phyloP scores from a whole-genome alignment of 2,888 invertebrate genomes.

The Drosophila paracracens region DNA sequence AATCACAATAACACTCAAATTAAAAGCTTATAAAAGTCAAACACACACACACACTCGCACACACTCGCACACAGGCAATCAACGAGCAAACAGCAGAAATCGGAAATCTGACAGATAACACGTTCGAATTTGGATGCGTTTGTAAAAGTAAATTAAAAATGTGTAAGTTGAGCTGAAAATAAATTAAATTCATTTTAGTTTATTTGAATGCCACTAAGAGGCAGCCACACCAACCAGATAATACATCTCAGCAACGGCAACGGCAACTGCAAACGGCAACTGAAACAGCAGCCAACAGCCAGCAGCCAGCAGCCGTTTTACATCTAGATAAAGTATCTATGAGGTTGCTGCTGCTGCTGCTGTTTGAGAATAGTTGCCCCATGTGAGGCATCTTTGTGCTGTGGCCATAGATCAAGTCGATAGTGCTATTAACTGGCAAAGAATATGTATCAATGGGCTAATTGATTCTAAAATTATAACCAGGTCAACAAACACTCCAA shows the following conservation, averaged over 20 bases:
- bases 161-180: conserved; percentile 65
- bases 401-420: conserved; percentile 27
- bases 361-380: conserved; percentile 14
- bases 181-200: conserved; percentile 67
- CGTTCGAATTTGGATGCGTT: conserved; percentile 36
- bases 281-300: conserved; percentile 5
- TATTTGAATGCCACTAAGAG: conserved; percentile 43
- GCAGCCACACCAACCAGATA: conserved; percentile 16
- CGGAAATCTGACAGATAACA: conserved; percentile 65
- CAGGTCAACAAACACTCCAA: conserved; percentile 6
- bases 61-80: neutral
- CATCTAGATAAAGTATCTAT: conserved; percentile 72
- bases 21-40: conserved; percentile 80
- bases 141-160: conserved; percentile 57
- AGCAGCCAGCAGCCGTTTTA: conserved; percentile 32
- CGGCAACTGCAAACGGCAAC: conserved; percentile 6
- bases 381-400: conserved; percentile 31
- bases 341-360: conserved; percentile 36
- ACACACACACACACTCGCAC: conserved; percentile 12
- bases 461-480: conserved; percentile 25
- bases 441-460: conserved; percentile 37
- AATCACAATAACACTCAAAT: conserved; percentile 79
- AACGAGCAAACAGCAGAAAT: conserved; percentile 51
- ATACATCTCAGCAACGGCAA: conserved; percentile 34
- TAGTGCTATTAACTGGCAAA: conserved; percentile 40